Evolutionary conservation across 2,888 invertebrate species (phyloP).

Genomic region (Acholoe squamosa): DNA sequence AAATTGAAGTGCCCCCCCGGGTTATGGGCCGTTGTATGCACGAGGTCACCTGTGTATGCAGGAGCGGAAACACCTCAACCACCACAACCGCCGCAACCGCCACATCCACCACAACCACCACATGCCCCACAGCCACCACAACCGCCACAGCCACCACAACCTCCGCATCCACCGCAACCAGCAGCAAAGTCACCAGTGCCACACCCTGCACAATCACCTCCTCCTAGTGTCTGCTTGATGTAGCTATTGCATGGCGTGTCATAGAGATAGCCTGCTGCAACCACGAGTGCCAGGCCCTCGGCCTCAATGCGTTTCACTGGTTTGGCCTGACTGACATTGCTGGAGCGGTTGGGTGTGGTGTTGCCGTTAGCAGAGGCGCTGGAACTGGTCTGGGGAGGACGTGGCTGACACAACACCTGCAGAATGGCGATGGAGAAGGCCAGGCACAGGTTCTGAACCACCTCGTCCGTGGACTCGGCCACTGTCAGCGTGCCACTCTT

Average conservation of each 20-base stretch:
- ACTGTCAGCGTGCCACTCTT: conserved; percentile 76
- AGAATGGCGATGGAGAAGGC: conserved; percentile 84
- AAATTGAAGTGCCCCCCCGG: too few relatives aligned
- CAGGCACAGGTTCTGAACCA: conserved; percentile 84
- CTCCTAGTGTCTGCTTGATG: conserved; percentile 69
- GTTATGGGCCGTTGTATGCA: not conserved
- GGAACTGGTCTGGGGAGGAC: conserved; percentile 75
- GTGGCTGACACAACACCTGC: conserved; percentile 85
- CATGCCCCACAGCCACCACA: conserved; percentile 72
- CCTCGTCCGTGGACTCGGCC: conserved; percentile 75
- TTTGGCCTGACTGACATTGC: conserved; percentile 68
- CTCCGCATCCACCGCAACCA: conserved; percentile 70
- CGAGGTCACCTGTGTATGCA: not conserved
- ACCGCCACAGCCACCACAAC: conserved; percentile 72
- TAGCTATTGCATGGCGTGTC: conserved; percentile 81
- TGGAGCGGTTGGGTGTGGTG: conserved; percentile 15
- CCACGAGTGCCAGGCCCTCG: conserved; percentile 80
- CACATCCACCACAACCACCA: conserved; percentile 72
- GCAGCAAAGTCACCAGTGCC: conserved; percentile 69
- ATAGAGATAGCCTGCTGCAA: conserved; percentile 84
- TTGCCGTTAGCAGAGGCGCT: conserved; percentile 63
- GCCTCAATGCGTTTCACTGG: conserved; percentile 75
- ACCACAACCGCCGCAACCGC: conserved; percentile 72
- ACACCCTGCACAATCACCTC: conserved; percentile 76
- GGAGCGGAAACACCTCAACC: conserved; percentile 62